These are phyloP conservation scores for Archocentrus centrarchus DNA, from an alignment of 2,113 vertebrate species.

Conservation along the genomic window DNA sequence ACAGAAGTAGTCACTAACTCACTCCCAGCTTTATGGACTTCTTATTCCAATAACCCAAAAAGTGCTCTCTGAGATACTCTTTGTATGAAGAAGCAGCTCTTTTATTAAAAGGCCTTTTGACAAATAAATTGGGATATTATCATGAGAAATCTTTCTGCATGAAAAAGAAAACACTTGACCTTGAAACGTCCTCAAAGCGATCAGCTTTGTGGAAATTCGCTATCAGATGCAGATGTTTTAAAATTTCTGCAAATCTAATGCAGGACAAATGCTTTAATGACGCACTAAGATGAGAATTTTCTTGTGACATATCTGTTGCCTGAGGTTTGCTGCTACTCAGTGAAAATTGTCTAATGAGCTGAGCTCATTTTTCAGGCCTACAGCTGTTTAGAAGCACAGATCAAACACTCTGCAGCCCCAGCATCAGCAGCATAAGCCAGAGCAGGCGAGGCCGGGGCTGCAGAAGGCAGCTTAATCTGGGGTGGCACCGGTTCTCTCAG, in stretches of 20 bases:
- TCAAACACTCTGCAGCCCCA: slow-evolving; percentile 35
- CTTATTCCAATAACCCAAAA: slow-evolving; percentile 18
- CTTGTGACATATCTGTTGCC: neutral
- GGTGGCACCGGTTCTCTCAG: slow-evolving; percentile 22
- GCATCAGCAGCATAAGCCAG: neutral
- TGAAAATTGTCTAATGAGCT: slow-evolving; percentile 31
- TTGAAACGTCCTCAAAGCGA: neutral
- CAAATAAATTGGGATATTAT: neutral
- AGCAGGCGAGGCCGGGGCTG: neutral
- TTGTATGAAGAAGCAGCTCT: neutral
- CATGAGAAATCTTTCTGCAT: neutral
- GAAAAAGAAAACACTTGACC: neutral
- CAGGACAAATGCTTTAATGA: slow-evolving; percentile 1
- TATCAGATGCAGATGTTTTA: neutral
- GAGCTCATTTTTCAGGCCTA: slow-evolving; percentile 12
- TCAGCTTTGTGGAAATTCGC: neutral
- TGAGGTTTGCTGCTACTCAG: neutral
- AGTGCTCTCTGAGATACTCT: neutral
- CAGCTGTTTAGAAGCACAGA: slow-evolving; percentile 29
- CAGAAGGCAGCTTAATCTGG: slow-evolving; percentile 20
- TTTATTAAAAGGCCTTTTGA: neutral
- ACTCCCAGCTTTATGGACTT: slow-evolving; percentile 8
- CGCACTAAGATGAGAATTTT: neutral
- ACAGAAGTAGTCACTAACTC: neutral
- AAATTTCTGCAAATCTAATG: neutral